Evolutionary conservation across 2,888 invertebrate species (phyloP).

Genomic region (Podotricha telesiphe): DNA sequence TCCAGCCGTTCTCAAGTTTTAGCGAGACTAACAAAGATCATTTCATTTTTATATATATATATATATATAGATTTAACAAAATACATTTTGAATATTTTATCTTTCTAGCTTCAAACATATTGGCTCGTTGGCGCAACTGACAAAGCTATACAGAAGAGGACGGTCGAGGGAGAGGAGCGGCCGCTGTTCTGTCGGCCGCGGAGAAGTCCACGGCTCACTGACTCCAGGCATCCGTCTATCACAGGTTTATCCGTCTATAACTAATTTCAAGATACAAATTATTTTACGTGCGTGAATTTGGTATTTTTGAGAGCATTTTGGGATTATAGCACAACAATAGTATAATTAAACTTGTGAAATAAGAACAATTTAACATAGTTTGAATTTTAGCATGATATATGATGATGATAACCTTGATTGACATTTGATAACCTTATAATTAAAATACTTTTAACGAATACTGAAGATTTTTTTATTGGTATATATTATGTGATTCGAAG

Average conservation of each 20-base stretch:
- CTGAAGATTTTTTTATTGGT: not conserved
- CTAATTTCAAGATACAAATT: not conserved
- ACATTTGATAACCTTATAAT: not conserved
- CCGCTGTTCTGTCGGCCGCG: conserved; percentile 93
- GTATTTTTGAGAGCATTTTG: conserved; percentile 38
- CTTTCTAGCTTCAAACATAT: conserved; percentile 86
- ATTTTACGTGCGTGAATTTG: conserved; percentile 8
- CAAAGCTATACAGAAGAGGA: conserved; percentile 90
- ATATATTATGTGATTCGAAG: not conserved
- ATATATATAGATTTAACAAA: not conserved
- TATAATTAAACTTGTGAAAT: not conserved
- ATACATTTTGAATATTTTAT: not conserved
- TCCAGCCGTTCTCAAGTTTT: no score
- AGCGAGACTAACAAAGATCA: no score
- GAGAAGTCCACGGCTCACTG: conserved; percentile 90
- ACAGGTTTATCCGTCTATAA: conserved; percentile 84
- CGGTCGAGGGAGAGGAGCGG: conserved; percentile 88
- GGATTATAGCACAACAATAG: not conserved
- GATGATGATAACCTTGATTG: no score
- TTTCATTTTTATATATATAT: no score
- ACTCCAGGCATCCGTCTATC: conserved; percentile 90
- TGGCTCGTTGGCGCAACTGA: conserved; percentile 92
- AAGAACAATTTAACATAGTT: not conserved
- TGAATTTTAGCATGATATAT: not conserved
- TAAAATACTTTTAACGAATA: not conserved